These are phyloP conservation scores for Botia kubotai DNA, from an alignment of 2,797 vertebrate genomes.

Conservation along the genomic window DNA sequence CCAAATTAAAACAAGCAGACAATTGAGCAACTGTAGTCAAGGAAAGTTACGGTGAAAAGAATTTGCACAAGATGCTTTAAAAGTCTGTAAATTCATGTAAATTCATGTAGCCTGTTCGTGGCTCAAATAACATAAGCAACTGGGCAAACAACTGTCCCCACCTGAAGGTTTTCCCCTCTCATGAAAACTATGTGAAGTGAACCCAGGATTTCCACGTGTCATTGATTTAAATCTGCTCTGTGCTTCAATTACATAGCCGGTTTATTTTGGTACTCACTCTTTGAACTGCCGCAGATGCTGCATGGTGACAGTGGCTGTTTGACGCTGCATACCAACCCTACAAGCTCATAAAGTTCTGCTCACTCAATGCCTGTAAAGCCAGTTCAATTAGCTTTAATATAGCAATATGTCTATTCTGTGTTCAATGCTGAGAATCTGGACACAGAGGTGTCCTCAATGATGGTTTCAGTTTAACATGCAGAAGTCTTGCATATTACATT, in stretches of 20 bases:
- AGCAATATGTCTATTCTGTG: not conserved
- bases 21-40: not conserved
- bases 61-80: not conserved
- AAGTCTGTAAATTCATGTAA: not conserved
- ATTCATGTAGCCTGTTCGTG: not conserved
- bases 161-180: not conserved
- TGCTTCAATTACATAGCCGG: constrained; percentile 9
- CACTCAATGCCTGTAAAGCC: not conserved
- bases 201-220: not conserved
- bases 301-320: constrained; percentile 1
- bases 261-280: constrained; percentile 27
- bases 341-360: not conserved
- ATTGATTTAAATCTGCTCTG: constrained; percentile 23
- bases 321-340: not conserved
- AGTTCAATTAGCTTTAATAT: not conserved
- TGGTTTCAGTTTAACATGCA: constrained; percentile 2
- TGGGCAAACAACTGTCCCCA: not conserved
- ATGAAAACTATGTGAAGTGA: constrained; percentile 5
- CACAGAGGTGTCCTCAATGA: not conserved
- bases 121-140: constrained; percentile 3
- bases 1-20: not conserved
- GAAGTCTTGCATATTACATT: not conserved
- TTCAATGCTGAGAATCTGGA: not conserved
- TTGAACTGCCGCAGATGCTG: constrained; percentile 18
- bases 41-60: not conserved